These are phyloP conservation scores for Tiliacea aurago DNA, from an alignment of 2,888 invertebrate genomes.

Conservation along the genomic window DNA sequence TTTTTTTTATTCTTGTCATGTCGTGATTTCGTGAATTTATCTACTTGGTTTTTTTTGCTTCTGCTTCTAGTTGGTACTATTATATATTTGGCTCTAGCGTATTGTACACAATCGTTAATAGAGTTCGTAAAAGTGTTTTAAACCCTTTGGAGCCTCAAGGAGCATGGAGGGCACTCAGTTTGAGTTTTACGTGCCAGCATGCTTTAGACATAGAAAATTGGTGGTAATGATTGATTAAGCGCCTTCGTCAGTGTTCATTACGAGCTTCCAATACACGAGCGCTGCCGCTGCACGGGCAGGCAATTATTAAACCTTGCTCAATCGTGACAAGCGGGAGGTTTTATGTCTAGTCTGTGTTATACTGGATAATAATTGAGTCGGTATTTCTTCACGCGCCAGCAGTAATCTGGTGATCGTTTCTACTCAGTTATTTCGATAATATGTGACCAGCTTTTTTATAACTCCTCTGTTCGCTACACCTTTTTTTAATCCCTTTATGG, in stretches of 20 bases:
- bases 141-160: conserved; percentile 35
- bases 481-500: neutral
- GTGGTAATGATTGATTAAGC: neutral
- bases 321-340: neutral
- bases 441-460: neutral
- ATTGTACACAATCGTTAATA: conserved; percentile 1
- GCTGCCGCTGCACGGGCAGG: neutral
- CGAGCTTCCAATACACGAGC: neutral
- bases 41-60: neutral
- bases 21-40: neutral
- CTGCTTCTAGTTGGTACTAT: neutral
- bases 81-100: conserved; percentile 7
- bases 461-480: neutral
- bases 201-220: neutral
- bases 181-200: neutral
- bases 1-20: conserved; percentile 15
- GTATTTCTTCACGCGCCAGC: neutral
- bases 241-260: neutral
- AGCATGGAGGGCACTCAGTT: neutral
- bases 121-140: conserved; percentile 15
- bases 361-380: neutral
- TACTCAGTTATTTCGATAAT: neutral
- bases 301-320: neutral
- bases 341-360: neutral
- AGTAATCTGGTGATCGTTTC: too few relatives aligned